Percentiles rank a stretch among this genome's conserved stretches.
These are phyloP conservation scores for Neodiprion virginianus DNA, from an alignment of 1,140 invertebrate species.

Conservation along the genomic window DNA sequence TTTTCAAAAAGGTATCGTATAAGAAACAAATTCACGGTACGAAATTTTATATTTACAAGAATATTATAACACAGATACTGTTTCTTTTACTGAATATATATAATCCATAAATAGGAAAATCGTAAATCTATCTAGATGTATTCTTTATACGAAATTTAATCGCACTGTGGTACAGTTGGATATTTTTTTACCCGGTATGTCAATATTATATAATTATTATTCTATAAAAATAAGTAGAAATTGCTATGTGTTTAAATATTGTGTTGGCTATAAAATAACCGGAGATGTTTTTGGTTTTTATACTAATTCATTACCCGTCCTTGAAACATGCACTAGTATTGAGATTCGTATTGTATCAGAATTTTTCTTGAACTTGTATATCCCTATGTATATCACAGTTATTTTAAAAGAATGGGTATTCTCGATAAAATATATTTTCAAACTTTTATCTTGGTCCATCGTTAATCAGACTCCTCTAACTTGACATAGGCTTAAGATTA, in stretches of 20 bases:
- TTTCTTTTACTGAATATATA: background rate
- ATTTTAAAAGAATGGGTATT: background rate
- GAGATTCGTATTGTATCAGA: too few relatives aligned
- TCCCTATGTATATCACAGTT: background rate
- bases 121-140: slow-evolving; percentile 8
- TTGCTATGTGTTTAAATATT: background rate
- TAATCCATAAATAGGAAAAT: background rate
- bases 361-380: background rate
- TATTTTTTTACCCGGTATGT: background rate
- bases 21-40: background rate
- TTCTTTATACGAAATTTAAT: background rate
- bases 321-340: too few relatives aligned
- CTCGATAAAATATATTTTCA: background rate
- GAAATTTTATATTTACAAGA: background rate
- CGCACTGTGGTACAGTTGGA: background rate
- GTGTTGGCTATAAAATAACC: background rate
- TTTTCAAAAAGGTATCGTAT: too few relatives aligned
- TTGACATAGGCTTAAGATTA: background rate
- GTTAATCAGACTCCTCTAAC: background rate
- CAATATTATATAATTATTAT: background rate
- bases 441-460: too few relatives aligned
- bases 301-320: too few relatives aligned
- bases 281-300: background rate
- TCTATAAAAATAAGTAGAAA: background rate
- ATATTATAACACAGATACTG: background rate